Evolutionary conservation across 2,888 invertebrate species (phyloP), one percentile per base, ranked within the genome.

Genomic region (Zaprionus bogoriensis): DNA sequence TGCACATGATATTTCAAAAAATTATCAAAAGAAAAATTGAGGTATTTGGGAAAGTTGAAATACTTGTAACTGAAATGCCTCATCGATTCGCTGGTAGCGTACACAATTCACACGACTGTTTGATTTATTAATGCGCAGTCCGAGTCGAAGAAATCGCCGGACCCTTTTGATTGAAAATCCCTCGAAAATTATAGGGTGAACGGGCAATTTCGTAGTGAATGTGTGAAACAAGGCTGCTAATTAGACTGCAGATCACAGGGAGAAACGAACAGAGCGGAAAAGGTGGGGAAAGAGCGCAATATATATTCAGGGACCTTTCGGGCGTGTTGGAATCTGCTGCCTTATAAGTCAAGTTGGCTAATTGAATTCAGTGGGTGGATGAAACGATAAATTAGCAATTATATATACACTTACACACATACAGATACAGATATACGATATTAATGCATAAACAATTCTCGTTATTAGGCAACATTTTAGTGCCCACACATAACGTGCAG

Each of bases 401-500:
- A 36, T 17, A 36, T 17, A 36, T 36, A 17, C 17, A 3, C 17
- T 17, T 36, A 7, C 17, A 9, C 12, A 32, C 14, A 12, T 47
- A 55, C 65, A 60, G 71, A 32, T 19, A 67, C 54, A 44, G n/a
- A n/a, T n/a, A 52, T 44, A 67, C 51, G 23, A 61, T 62, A 71
- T 79, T 78, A 84, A 71, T 75, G 64, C 70, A 74, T 82, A 68
- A 61, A 73, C 55, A 68, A 79, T 81, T 81, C 62, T 80, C 65
- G 58, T 84, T 86, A 83, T 59, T 87, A 89, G 89, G 89, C 80
- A 89, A 87, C 77, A 83, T 89, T 79, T 66, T 90, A 83, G 68
- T 88, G 73, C 89, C 89, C 81, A 76, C 88, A 61, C 90, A 90
- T 85, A 91, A 90, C 87, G 87, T 90, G 58, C 90, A 90, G 67